Evolutionary conservation across 2,113 vertebrate genomes (phyloP).

Genomic region (Chaetodon trifascialis): DNA sequence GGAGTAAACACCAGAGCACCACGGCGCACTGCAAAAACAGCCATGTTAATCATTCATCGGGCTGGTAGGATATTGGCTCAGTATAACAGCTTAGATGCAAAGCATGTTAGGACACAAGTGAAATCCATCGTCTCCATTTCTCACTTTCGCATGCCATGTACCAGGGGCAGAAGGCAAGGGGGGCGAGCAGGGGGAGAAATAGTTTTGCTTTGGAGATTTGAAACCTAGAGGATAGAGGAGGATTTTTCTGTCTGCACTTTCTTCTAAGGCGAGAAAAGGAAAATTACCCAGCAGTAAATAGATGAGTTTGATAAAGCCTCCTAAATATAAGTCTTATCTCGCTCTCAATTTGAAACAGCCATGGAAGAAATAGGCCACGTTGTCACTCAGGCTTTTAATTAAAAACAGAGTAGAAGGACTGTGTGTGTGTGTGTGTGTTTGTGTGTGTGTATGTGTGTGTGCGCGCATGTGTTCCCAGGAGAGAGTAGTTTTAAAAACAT

Average conservation of each 20-base stretch:
- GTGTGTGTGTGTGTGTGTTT: constrained; percentile 38
- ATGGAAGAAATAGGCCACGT: constrained; percentile 74
- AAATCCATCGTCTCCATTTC: constrained; percentile 66
- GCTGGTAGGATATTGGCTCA: constrained; percentile 53
- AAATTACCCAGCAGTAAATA: constrained; percentile 80
- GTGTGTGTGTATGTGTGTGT: constrained; percentile 19
- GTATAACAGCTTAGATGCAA: constrained; percentile 59
- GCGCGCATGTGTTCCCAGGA: constrained; percentile 33
- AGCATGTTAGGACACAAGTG: constrained; percentile 46
- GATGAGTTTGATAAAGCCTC: constrained; percentile 78
- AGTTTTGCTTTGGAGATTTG: constrained; percentile 62
- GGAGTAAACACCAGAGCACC: constrained; percentile 37
- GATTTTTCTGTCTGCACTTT: constrained; percentile 65
- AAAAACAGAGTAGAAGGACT: constrained; percentile 62
- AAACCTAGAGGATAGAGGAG: constrained; percentile 59
- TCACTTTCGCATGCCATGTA: constrained; percentile 48
- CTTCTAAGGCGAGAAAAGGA: constrained; percentile 62
- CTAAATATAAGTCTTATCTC: constrained; percentile 82
- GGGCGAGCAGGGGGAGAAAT: constrained; percentile 16
- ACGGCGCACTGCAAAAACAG: constrained; percentile 43
- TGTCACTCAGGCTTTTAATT: constrained; percentile 83
- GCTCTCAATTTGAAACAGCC: constrained; percentile 77
- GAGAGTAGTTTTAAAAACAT: constrained; percentile 65
- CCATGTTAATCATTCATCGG: constrained; percentile 54
- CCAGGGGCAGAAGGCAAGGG: constrained; percentile 20